These are phyloP conservation scores for Pinctada fucata DNA, from an alignment of 2,888 invertebrate species.

Conservation along the genomic window DNA sequence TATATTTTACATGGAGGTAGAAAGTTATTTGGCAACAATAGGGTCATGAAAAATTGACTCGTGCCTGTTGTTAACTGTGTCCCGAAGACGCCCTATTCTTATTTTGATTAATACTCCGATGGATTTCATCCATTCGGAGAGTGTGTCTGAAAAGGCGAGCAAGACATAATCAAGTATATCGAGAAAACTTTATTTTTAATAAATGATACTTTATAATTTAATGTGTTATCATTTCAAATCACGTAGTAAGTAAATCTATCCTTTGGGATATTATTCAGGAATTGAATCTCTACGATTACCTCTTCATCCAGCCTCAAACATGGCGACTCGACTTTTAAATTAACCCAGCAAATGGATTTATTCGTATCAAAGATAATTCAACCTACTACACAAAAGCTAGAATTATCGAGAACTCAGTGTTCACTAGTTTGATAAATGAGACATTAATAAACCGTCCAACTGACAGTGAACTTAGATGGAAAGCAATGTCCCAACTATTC, in stretches of 20 bases:
- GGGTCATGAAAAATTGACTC: too few species aligned
- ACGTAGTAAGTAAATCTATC: conserved; percentile 37
- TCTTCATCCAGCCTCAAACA: conserved; percentile 36
- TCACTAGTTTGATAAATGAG: conserved; percentile 33
- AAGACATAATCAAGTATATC: too few species aligned
- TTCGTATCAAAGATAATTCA: conserved; percentile 26
- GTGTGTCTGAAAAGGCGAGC: too few species aligned
- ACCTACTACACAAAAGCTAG: conserved; percentile 17
- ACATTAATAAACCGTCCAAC: conserved; percentile 37
- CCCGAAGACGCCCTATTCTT: too few species aligned
- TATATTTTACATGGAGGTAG: too few species aligned
- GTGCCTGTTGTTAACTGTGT: too few species aligned
- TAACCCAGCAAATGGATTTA: conserved; percentile 42
- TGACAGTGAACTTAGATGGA: conserved; percentile 34
- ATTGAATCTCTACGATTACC: conserved; percentile 24
- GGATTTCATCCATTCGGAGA: too few species aligned
- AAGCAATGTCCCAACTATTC: conserved; percentile 37
- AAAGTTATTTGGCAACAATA: too few species aligned
- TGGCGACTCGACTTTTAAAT: conserved; percentile 40
- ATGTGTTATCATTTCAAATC: conserved; percentile 33
- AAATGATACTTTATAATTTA: too few species aligned
- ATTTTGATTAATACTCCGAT: too few species aligned
- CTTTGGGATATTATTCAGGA: conserved; percentile 38
- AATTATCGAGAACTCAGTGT: conserved; percentile 33
- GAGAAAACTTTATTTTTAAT: too few species aligned